A percentile compares a stretch with the other conserved stretches of the same genome.
phyloP scores from a whole-genome alignment of 2,797 vertebrate genomes.

The Poecilia gillii region DNA sequence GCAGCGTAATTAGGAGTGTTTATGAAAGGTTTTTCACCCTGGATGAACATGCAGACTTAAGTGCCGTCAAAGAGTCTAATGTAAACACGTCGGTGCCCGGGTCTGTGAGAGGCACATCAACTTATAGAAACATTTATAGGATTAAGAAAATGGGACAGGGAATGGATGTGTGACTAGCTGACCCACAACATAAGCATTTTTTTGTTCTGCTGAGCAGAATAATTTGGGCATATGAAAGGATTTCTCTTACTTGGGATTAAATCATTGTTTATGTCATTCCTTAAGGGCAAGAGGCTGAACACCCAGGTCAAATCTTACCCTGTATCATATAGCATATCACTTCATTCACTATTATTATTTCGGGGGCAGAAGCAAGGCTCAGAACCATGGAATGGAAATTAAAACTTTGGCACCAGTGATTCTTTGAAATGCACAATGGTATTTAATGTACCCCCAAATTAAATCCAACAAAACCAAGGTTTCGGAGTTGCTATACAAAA shows the following conservation, averaged over 20 bases:
- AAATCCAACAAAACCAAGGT: too few species aligned
- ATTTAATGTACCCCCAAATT: too few species aligned
- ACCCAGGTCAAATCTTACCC: not conserved
- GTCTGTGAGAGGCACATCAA: slow-evolving; percentile 78
- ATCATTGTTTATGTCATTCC: slow-evolving; percentile 65
- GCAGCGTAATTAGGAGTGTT: slow-evolving; percentile 76
- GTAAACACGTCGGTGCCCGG: slow-evolving; percentile 76
- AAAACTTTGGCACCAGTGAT: too few species aligned
- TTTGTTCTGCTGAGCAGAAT: slow-evolving; percentile 78
- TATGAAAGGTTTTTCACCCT: slow-evolving; percentile 74
- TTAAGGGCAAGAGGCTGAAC: slow-evolving; percentile 70
- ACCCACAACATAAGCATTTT: slow-evolving; percentile 79
- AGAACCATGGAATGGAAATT: too few species aligned
- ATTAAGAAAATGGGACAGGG: slow-evolving; percentile 75
- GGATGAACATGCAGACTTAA: slow-evolving; percentile 59
- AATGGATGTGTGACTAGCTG: slow-evolving; percentile 66
- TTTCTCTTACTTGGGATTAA: slow-evolving; percentile 74
- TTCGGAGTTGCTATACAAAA: too few species aligned
- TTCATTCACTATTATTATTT: too few species aligned
- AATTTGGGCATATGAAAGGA: slow-evolving; percentile 68
- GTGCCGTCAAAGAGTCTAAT: slow-evolving; percentile 62
- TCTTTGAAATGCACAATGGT: too few species aligned
- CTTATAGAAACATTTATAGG: slow-evolving; percentile 85
- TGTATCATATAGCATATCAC: slow-evolving; percentile 4
- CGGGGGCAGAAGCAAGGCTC: too few species aligned